phyloP scores from a whole-genome alignment of 2,888 invertebrate genomes.

The Taenaris catops region DNA sequence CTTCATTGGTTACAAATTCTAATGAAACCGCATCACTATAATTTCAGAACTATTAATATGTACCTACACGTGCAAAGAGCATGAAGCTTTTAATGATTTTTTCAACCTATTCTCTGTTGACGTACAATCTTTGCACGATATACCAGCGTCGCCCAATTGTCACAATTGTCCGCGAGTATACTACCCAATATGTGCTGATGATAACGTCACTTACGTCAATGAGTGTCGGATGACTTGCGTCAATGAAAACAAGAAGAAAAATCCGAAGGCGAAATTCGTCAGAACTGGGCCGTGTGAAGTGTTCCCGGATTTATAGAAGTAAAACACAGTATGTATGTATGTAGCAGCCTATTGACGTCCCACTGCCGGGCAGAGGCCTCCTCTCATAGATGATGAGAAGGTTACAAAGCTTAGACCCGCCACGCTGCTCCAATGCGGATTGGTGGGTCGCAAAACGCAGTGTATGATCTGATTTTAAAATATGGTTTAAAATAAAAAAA shows the following conservation, averaged over 20 bases:
- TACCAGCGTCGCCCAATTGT: slow-evolving; percentile 21
- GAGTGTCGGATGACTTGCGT: slow-evolving; percentile 36
- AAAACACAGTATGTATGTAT: too few species aligned
- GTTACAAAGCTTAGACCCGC: too few species aligned
- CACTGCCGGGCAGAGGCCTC: too few species aligned
- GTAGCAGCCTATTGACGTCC: too few species aligned
- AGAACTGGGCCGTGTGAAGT: slow-evolving; percentile 25
- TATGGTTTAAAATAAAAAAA: too few species aligned
- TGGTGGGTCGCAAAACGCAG: too few species aligned
- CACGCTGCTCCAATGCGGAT: too few species aligned
- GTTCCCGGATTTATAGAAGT: slow-evolving; percentile 21
- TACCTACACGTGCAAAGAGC: too few species aligned
- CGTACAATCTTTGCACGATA: slow-evolving; percentile 16
- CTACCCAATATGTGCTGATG: slow-evolving; percentile 36
- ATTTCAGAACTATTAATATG: background rate
- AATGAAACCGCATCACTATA: too few species aligned
- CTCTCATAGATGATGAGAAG: too few species aligned
- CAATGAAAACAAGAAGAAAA: slow-evolving; percentile 25
- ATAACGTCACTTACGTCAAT: slow-evolving; percentile 37
- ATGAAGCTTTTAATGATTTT: slow-evolving; percentile 12
- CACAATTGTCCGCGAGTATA: slow-evolving; percentile 34
- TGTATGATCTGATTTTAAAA: too few species aligned
- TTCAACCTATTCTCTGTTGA: slow-evolving; percentile 15
- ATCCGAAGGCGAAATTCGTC: slow-evolving; percentile 14
- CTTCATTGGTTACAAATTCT: too few species aligned